These are phyloP conservation scores for Actenoides hombroni DNA, from an alignment of 2,113 vertebrate genomes.

Conservation along the genomic window DNA sequence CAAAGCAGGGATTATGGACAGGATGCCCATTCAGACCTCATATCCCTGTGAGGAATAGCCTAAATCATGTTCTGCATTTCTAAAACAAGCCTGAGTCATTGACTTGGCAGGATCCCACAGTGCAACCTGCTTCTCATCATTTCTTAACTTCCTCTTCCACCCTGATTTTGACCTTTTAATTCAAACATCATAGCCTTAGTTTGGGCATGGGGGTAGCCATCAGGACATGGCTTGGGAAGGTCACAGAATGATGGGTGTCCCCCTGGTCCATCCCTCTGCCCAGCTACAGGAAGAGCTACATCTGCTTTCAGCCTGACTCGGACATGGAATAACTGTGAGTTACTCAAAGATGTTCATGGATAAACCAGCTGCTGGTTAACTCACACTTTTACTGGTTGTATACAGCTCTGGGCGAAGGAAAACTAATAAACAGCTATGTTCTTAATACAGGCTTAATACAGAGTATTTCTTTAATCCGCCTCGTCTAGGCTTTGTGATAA, in stretches of 20 bases:
- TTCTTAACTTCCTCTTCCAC: not conserved
- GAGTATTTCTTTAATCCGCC: not conserved
- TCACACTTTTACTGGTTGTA: not conserved
- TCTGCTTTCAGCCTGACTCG: not conserved
- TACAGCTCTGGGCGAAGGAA: not conserved
- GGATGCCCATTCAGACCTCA: not conserved
- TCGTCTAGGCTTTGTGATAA: not conserved
- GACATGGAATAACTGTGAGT: not conserved
- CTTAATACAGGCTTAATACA: not conserved
- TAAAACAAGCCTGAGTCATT: not conserved
- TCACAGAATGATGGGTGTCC: not conserved
- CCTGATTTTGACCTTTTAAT: not conserved
- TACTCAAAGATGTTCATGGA: not conserved
- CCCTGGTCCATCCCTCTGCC: not conserved
- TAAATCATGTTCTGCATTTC: not conserved
- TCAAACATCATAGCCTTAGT: not conserved
- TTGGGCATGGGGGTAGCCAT: not conserved
- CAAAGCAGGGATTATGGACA: not conserved
- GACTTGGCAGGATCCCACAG: not conserved
- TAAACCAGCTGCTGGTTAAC: not conserved
- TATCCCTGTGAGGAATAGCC: not conserved
- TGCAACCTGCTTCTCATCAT: not conserved
- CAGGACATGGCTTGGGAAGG: not conserved
- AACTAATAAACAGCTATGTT: not conserved
- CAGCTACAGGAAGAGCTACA: not conserved